phyloP scores from a whole-genome alignment of 2,113 vertebrate genomes.

The Halcyon senegalensis region DNA sequence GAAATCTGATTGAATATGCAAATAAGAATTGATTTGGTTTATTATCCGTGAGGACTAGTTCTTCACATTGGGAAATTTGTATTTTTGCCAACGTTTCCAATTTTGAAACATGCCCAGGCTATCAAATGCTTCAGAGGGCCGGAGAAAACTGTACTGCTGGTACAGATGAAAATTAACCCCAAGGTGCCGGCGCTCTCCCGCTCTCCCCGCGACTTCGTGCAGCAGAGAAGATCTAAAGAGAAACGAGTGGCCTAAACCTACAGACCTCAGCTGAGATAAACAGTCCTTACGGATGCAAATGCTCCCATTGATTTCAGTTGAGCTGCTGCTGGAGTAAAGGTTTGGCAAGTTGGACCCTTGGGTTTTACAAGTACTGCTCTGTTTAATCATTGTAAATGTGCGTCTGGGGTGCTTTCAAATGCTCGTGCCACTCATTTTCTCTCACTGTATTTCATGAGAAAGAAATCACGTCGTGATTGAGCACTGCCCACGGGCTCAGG shows the following conservation, averaged over 20 bases:
- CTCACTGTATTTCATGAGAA: conserved; percentile 39
- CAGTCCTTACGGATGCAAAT: conserved; percentile 43
- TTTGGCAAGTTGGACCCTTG: conserved; percentile 53
- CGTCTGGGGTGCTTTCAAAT: conserved; percentile 53
- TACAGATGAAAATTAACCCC: conserved; percentile 34
- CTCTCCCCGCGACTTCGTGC: background rate
- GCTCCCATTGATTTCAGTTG: conserved; percentile 34
- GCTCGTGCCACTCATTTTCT: conserved; percentile 29
- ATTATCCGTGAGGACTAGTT: conserved; percentile 50
- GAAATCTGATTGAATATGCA: conserved; percentile 63
- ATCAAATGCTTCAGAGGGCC: conserved; percentile 51
- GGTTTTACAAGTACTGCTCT: conserved; percentile 46
- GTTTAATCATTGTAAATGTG: conserved; percentile 51
- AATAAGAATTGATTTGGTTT: conserved; percentile 67
- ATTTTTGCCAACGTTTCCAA: conserved; percentile 40
- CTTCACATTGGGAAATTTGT: conserved; percentile 47
- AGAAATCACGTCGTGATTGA: background rate
- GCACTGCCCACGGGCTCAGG: background rate
- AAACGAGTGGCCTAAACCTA: background rate
- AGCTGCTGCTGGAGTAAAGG: conserved; percentile 32
- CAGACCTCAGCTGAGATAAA: conserved; percentile 1
- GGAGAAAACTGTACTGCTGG: background rate
- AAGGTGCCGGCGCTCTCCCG: background rate
- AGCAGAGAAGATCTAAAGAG: background rate
- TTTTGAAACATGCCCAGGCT: conserved; percentile 3